These are phyloP conservation scores for Meloidogyne hapla DNA, from an alignment of 1,140 invertebrate genomes.

Conservation along the genomic window DNA sequence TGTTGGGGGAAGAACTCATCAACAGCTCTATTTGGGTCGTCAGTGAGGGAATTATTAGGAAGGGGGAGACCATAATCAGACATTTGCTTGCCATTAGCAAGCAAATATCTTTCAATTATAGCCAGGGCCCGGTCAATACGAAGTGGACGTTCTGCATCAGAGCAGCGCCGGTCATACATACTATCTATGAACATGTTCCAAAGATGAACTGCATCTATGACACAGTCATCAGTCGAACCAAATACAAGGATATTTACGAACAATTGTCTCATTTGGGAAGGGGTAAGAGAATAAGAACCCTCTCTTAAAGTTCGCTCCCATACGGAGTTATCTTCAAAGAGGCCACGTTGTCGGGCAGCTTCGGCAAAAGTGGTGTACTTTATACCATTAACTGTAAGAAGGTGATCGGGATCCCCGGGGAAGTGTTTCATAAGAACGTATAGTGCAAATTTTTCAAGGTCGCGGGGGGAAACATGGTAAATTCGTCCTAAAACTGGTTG, in stretches of 20 bases:
- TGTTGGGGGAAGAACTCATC: background rate
- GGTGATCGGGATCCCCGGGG: too few species aligned
- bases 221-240: background rate
- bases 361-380: too few species aligned
- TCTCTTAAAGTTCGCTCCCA: too few species aligned
- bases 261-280: background rate
- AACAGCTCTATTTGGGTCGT: background rate
- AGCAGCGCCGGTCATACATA: constrained; percentile 9
- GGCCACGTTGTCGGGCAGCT: too few species aligned
- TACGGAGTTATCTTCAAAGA: too few species aligned
- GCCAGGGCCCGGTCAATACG: constrained; percentile 3
- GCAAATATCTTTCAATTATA: background rate
- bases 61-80: background rate
- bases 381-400: too few species aligned
- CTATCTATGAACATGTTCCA: constrained; percentile 14
- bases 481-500: background rate
- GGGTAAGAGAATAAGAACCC: background rate
- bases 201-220: background rate
- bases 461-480: background rate
- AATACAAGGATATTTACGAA: constrained; percentile 12
- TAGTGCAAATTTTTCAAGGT: constrained; percentile 8
- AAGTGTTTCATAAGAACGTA: background rate
- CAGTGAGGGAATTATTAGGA: background rate
- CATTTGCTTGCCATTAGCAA: background rate
- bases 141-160: background rate